Base-by-base conservation (phyloP, 2,888 invertebrate genomes). In the Pimpla rufipes region DNA sequence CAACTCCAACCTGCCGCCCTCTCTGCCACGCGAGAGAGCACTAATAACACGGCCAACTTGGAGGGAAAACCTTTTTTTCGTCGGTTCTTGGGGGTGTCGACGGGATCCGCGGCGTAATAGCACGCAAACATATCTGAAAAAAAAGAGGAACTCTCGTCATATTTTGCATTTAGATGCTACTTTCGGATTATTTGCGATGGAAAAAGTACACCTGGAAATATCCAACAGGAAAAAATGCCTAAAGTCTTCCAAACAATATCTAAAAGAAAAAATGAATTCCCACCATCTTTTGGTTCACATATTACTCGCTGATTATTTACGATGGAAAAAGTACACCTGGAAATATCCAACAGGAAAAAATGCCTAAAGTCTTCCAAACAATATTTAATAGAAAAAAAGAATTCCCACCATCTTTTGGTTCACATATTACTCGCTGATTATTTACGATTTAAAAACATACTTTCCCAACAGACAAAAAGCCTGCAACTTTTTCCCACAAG, bases 31-130 rank as follows among this genome's bases (percentile, higher is more conserved):
- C 50, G n/a, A 29, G n/a, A 29, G 21, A 64, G 45, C 47, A 47
- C 66, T 80, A 80, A 75, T 62, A 59, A 75, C 62, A 62, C 62
- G 37, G 18, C 37, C 10, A 73, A 73, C 40, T 59, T 52, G 50
- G 23, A 64, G 70, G 70, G 50, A 42, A 57, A 66, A 70, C 50
- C n/a, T 64, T 52, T 76, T 57, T 45, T 45, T 37, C 11, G 6
- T 13, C 16, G 7, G 13, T 1, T 6, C 45, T 1, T 7, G 40
- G 45, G 21, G 45, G 21, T 66, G 21, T 21, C 45, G 66, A 21
- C 66, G 66, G 5, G 42, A 55, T 23, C 66, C 5, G 42, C 8
- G n/a, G 13, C 18, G 45, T 66, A 21, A 45, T 37, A 21, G 2
- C 21, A 5, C 40, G 18, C 40, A 16, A 62, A 18, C 8, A 37